A percentile compares a stretch with the other conserved stretches of the same genome.
Conservation (phyloP, 2,113 vertebrate genomes). For the Pitta sordida region DNA sequence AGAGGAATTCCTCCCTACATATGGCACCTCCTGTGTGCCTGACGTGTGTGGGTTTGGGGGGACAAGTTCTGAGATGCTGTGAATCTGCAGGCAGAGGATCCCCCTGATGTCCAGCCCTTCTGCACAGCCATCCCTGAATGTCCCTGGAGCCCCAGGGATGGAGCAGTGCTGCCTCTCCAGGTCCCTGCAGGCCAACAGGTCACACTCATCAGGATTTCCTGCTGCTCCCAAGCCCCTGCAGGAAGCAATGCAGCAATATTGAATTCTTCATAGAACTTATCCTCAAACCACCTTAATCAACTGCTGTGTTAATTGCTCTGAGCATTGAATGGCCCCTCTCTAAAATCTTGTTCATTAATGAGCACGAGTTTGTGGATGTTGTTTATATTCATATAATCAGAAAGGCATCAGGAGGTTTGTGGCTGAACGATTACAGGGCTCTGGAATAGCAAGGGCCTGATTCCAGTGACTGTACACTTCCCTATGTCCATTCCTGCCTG, state of each 20-base stretch:
- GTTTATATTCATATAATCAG: background rate
- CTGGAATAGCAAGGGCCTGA: background rate
- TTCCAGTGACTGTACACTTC: background rate
- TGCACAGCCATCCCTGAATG: background rate
- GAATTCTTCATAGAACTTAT: slow-evolving; percentile 4
- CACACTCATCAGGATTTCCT: background rate
- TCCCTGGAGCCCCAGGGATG: background rate
- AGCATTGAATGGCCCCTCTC: slow-evolving; percentile 14
- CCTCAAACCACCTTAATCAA: slow-evolving; percentile 27
- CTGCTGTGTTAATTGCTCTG: slow-evolving; percentile 54
- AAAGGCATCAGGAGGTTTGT: background rate
- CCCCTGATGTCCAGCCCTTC: background rate
- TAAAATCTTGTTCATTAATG: slow-evolving; percentile 26
- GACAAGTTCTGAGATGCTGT: background rate
- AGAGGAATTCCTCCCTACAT: background rate
- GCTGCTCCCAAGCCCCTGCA: background rate
- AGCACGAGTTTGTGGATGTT: background rate
- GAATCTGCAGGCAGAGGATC: background rate
- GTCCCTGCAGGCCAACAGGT: background rate
- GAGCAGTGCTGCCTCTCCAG: background rate
- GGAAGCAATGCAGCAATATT: background rate
- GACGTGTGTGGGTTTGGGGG: too few species aligned
- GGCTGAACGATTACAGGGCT: background rate
- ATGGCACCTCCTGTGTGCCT: background rate
- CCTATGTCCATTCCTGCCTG: background rate